Evolutionary conservation across 2,797 vertebrate species (phyloP), one percentile per base, ranked within the genome.

Genomic region (Intellagama lesueurii): DNA sequence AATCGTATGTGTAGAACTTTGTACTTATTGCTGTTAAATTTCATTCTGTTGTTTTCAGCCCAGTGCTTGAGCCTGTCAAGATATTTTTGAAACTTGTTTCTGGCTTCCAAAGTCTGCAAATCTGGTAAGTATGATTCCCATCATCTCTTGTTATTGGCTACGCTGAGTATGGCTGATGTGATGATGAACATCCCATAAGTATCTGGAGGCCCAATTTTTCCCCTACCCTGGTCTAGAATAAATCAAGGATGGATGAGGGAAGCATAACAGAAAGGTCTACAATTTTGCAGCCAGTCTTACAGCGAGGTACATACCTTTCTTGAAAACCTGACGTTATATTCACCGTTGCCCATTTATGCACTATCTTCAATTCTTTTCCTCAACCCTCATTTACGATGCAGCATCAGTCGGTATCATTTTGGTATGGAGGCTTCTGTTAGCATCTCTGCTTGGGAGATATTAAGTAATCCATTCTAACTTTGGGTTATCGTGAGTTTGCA

Each of bases 401-500:
- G 30, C 56, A 28, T 90, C 87, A 79, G 82, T 70, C 72, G 86
- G 81, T 70, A 88, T 49, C 69, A 5, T 44, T 91, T 89, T 95
- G 95, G 94, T 92, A 93, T 16, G 2, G 81, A 93, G 66, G 78
- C 91, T 89, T 91, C 94, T 93, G 92, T 86, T 89, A 91, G 19
- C 88, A 93, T 92, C 84, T 92, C 72, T 91, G 86, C 60, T 91
- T 87, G 64, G 89, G 91, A 93, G 84, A 91, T 83, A 94, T 44
- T 91, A 94, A 92, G 89, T 60, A 94, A 94, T 94, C 70, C 56
- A 93, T 97, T 96, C 19, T 94, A 85, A 92, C 83, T 69, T 85
- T 92, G 91, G 95, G 87, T 94, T 95, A 94, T 96, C 90, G 9
- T 89, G 79, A 86, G 91, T 88, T 90, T 95, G 79, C 7, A 9